These are phyloP conservation scores for Phacellophora camtschatica DNA, from an alignment of 30 jellyfish, hydroid and myxozoan species.

Conservation along the genomic window DNA sequence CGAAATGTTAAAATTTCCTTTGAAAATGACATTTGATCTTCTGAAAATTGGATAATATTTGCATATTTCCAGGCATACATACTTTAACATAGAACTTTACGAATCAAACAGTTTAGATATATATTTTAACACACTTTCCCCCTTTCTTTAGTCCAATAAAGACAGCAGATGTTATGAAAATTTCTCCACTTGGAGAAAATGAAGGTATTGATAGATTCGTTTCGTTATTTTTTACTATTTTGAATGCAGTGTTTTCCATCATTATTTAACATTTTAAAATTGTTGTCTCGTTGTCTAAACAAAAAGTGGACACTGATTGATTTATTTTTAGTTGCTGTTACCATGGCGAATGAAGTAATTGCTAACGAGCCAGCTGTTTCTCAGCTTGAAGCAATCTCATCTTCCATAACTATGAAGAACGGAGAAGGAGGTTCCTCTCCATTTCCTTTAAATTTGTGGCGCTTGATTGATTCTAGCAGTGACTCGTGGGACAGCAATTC, in stretches of 20 bases:
- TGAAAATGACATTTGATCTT: too few species aligned
- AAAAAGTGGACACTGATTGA: too few species aligned
- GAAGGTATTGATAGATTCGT: background rate
- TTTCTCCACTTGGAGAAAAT: background rate
- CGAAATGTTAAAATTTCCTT: too few species aligned
- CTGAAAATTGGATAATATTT: too few species aligned
- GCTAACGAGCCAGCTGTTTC: background rate
- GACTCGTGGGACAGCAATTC: slow-evolving; percentile 66
- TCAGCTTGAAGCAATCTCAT: background rate
- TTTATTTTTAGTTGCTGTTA: too few species aligned
- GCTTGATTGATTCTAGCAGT: slow-evolving; percentile 59
- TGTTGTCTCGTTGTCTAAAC: too few species aligned
- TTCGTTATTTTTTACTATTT: background rate
- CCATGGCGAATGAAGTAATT: background rate
- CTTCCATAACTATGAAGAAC: background rate
- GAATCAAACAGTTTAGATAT: background rate
- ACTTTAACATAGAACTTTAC: too few species aligned
- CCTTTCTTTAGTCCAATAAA: background rate
- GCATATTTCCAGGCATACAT: background rate
- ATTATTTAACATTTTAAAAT: too few species aligned
- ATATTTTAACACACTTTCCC: background rate
- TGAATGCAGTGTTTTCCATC: background rate
- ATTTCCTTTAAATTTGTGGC: slow-evolving; percentile 57
- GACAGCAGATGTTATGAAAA: background rate
- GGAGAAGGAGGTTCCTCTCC: slow-evolving; percentile 18